These are phyloP conservation scores for Hipposideros armiger DNA, from an alignment of 2,113 vertebrate species.

Conservation along the genomic window DNA sequence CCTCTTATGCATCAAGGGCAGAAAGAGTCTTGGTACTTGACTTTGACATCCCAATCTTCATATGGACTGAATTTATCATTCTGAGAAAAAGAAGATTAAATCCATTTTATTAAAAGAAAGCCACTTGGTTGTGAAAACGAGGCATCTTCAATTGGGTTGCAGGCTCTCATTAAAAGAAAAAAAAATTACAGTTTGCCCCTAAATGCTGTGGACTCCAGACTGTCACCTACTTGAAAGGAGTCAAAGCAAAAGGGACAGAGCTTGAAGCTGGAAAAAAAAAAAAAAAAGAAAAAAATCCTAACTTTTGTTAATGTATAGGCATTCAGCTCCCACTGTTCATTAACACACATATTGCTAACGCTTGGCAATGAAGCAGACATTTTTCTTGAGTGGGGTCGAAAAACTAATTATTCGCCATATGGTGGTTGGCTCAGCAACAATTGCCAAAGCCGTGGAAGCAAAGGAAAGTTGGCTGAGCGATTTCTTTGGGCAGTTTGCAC, in stretches of 20 bases:
- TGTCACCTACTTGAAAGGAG: constrained; percentile 70
- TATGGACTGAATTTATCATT: background rate
- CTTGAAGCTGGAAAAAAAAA: constrained; percentile 72
- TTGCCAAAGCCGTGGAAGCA: constrained; percentile 88
- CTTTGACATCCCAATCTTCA: background rate
- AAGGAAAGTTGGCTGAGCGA: constrained; percentile 91
- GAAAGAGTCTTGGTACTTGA: background rate
- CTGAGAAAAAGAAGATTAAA: constrained; percentile 57
- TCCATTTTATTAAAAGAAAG: constrained; percentile 64
- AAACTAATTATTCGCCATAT: constrained; percentile 99
- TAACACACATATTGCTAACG: constrained; percentile 91
- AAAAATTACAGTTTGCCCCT: background rate
- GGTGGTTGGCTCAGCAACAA: constrained; percentile 93
- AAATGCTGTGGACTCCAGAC: background rate
- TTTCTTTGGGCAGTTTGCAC: constrained; percentile 93
- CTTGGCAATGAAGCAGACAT: constrained; percentile 88
- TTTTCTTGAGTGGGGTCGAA: constrained; percentile 93
- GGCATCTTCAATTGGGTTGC: background rate
- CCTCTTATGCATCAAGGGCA: background rate
- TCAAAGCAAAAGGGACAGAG: constrained; percentile 56
- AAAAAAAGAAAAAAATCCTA: constrained; percentile 73
- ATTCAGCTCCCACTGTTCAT: constrained; percentile 91
- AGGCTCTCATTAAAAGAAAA: background rate
- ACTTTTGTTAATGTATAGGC: constrained; percentile 94
- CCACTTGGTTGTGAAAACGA: constrained; percentile 58